Evolutionary conservation across 2,113 vertebrate species (phyloP), one percentile per base, ranked within the genome.

Genomic region (Engystomops pustulosus): DNA sequence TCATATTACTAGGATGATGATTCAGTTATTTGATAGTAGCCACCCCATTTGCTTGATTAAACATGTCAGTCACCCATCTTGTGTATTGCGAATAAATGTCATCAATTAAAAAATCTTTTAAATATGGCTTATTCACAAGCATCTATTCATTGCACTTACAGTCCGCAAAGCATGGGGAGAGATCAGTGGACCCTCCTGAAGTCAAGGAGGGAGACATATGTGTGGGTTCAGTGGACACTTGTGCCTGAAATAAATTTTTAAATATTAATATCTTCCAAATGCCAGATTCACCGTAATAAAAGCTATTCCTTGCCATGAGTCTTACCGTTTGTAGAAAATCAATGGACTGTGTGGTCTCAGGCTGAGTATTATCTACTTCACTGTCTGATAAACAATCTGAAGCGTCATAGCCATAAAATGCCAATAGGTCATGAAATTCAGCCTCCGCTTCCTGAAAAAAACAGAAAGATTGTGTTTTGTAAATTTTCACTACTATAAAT

Each of bases 401-500:
- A 2, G 95, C 91, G 86, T 96, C 94, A 44, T 97, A 98, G 90
- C 96, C 95, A 30, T 97, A 99, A 79, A 98, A 92, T 7, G 96
- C 96, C 20, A 98, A 91, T 89, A 99, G 93, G 89, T 98, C 95
- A 60, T 98, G 95, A 76, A 98, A 93, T 27, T 96, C 95, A 94
- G 97, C 94, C 91, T 97, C 96, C 81, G 92, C 91, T 89, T 92
- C 95, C 97, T 99, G 87, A 88, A 88, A 83, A 0, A 25, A 3
- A 58, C n/a, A 41, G 38, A 4, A 41, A 41, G 38, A 41, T 41
- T 41, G 4, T 41, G 8, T 41, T 41, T 41, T n/a, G n/a, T n/a
- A n/a, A n/a, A n/a, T n/a, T 11, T 2, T 0, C n/a, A 3, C 23
- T 9, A 27, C 18, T 14, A 49, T 49, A 68, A 11, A 45, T 8